Conservation (phyloP, 2,888 invertebrate species). For the Brenthis ino region DNA sequence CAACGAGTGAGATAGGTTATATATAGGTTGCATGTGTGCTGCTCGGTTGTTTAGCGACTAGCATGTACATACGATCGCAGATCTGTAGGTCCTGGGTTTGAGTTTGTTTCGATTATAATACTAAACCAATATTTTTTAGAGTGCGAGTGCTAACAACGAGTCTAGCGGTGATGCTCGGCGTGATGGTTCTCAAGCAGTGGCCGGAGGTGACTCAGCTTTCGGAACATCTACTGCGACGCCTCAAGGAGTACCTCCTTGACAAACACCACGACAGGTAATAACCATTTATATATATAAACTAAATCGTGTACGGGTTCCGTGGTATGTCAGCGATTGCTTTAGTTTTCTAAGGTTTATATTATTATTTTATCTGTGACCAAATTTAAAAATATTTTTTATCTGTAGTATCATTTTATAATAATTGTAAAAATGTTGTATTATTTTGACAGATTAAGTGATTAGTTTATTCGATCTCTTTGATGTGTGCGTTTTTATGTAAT, state of each 20-base stretch:
- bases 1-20: background rate
- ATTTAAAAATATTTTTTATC: conserved; percentile 4
- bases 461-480: no score
- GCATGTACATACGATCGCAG: no score
- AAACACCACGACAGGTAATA: conserved; percentile 83
- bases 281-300: conserved; percentile 19
- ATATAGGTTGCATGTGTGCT: background rate
- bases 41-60: no score
- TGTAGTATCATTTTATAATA: background rate
- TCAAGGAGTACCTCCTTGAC: conserved; percentile 90
- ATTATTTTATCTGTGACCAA: conserved; percentile 18
- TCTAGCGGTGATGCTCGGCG: conserved; percentile 89
- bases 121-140: conserved; percentile 75
- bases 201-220: conserved; percentile 93
- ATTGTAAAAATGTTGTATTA: background rate
- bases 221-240: conserved; percentile 88
- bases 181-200: conserved; percentile 94
- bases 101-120: background rate
- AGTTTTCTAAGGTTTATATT: background rate
- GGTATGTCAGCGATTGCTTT: no score
- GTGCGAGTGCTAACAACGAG: conserved; percentile 93
- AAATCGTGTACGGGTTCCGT: no score
- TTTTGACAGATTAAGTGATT: no score
- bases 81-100: no score
- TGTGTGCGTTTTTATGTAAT: no score